phyloP scores from a whole-genome alignment of 1,140 invertebrate species.

The Drosophila pseudoobscura region DNA sequence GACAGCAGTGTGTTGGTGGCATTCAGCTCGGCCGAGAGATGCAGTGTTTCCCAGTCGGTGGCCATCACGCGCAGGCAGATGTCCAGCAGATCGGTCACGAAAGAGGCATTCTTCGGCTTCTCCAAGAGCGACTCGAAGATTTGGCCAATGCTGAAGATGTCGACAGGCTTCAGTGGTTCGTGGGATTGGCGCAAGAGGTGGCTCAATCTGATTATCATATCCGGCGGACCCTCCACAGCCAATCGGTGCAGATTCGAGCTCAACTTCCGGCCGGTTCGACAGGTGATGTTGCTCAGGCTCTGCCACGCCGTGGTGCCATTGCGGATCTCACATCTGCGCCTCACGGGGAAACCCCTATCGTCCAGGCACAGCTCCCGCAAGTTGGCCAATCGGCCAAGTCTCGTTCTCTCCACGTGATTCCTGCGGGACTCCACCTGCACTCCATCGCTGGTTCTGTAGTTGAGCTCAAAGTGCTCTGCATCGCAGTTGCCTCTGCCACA shows the following conservation, averaged over 20 bases:
- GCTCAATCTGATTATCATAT: conserved; percentile 20
- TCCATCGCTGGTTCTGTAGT: conserved; percentile 13
- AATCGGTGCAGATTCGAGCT: conserved; percentile 43
- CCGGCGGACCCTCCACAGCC: conserved; percentile 10
- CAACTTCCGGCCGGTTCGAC: conserved; percentile 28
- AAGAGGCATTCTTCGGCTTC: conserved; percentile 13
- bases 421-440: conserved; percentile 2
- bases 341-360: conserved; percentile 35
- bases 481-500: conserved; percentile 31
- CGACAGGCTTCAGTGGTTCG: conserved; percentile 47
- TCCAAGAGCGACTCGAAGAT: conserved; percentile 44
- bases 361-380: conserved; percentile 54
- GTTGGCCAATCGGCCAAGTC: conserved; percentile 33
- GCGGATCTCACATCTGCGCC: conserved; percentile 34
- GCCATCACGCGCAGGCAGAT: conserved; percentile 65
- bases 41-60: conserved; percentile 43
- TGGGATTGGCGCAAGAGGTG: conserved; percentile 25
- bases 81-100: conserved; percentile 31
- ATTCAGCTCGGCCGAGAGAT: conserved; percentile 57
- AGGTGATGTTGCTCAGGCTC: conserved; percentile 27
- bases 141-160: conserved; percentile 55
- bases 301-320: conserved; percentile 42
- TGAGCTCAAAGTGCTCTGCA: conserved; percentile 36
- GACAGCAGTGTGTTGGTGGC: conserved; percentile 64
- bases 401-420: conserved; percentile 46